Evolutionary conservation across 2,888 invertebrate species (phyloP).

Genomic region (Oscheius sp.): DNA sequence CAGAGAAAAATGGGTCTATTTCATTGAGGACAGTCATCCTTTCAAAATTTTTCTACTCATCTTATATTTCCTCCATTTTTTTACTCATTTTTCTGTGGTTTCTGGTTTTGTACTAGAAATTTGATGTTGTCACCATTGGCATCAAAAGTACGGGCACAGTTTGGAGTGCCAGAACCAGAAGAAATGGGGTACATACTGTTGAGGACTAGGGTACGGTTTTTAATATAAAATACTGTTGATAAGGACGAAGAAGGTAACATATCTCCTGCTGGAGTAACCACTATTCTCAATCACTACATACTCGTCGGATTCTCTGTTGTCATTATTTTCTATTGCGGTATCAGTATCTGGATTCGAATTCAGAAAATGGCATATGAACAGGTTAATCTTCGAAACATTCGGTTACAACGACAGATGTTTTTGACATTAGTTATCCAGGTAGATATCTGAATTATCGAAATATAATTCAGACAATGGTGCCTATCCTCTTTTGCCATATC

Average conservation of each 20-base stretch:
- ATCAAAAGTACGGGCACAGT: neutral
- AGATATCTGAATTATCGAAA: neutral
- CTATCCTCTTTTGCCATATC: constrained; percentile 15
- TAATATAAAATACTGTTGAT: neutral
- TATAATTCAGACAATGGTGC: constrained; percentile 8
- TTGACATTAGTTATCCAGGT: constrained; percentile 1
- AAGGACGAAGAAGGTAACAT: neutral
- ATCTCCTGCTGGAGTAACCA: neutral
- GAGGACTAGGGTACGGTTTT: neutral
- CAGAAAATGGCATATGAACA: neutral
- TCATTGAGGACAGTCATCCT: neutral
- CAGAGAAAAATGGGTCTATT: neutral
- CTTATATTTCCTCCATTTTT: neutral
- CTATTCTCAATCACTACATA: neutral
- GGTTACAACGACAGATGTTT: constrained; percentile 5
- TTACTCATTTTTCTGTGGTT: neutral
- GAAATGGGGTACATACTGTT: neutral
- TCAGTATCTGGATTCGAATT: neutral
- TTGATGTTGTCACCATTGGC: too few relatives aligned
- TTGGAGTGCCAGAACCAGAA: neutral
- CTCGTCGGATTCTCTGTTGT: neutral
- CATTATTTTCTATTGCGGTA: neutral
- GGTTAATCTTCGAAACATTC: neutral
- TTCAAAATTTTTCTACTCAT: neutral
- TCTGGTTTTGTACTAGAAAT: neutral